A percentile compares a stretch with the other conserved stretches of the same genome.
Conservation (phyloP, 2,797 vertebrate species). For the Peromyscus attwateri region DNA sequence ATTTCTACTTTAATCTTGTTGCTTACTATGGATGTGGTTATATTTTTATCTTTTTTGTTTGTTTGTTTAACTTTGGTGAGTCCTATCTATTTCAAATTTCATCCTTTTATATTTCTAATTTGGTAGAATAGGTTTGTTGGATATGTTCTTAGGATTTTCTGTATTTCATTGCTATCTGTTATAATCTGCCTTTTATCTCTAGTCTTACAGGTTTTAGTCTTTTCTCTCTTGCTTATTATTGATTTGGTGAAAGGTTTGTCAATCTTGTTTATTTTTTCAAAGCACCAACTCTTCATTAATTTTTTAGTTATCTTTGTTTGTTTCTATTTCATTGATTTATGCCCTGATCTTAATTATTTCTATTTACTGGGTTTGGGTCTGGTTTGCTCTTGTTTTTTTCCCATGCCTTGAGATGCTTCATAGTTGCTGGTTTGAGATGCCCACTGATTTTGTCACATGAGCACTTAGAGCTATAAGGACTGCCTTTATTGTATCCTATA, state of each 20-base stretch:
- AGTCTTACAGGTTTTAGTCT: background rate
- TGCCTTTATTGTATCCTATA: background rate
- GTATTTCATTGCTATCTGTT: background rate
- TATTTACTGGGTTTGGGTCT: background rate
- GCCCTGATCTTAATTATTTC: background rate
- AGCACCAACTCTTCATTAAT: background rate
- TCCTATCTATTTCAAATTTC: background rate
- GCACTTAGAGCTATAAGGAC: background rate
- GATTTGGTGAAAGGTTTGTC: background rate
- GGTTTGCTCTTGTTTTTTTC: background rate
- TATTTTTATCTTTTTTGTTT: background rate
- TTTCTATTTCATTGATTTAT: background rate
- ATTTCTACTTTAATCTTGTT: background rate
- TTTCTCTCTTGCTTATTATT: background rate
- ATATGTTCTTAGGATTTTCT: background rate
- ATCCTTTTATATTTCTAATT: background rate
- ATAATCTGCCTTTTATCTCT: background rate
- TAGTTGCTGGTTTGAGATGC: background rate
- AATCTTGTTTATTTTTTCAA: background rate
- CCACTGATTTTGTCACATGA: background rate
- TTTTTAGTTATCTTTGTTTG: background rate
- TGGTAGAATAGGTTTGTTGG: background rate
- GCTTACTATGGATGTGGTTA: background rate
- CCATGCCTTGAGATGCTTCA: background rate
- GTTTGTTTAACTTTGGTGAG: background rate